Evolutionary conservation across 2,888 invertebrate species (phyloP).

Genomic region (Phyllotreta cruciferae): DNA sequence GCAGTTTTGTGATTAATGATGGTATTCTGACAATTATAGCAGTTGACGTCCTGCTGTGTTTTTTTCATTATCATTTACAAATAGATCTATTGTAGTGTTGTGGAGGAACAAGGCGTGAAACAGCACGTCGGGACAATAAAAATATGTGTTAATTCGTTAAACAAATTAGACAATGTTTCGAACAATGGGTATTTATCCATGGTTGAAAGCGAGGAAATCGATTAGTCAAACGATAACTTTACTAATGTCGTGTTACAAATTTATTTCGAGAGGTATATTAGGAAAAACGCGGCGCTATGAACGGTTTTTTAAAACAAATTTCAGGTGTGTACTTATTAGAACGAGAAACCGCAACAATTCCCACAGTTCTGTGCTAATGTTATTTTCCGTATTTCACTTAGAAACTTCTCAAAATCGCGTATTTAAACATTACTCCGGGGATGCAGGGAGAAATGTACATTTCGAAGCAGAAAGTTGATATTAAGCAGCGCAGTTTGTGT

Average conservation of each 20-base stretch:
- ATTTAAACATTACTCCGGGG: constrained; percentile 15
- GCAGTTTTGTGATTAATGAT: too few relatives aligned
- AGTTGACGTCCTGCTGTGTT: constrained; percentile 18
- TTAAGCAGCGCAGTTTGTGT: constrained; percentile 11
- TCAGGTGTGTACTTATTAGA: background rate
- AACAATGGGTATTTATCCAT: too few relatives aligned
- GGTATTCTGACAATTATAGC: background rate
- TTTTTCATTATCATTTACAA: constrained; percentile 13
- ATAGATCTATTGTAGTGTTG: constrained; percentile 21
- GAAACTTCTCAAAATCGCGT: constrained; percentile 14
- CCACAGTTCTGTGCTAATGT: constrained; percentile 6
- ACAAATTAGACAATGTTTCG: too few relatives aligned
- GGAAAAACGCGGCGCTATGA: too few relatives aligned
- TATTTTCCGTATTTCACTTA: constrained; percentile 16
- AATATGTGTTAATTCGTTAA: too few relatives aligned
- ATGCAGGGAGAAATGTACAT: constrained; percentile 1
- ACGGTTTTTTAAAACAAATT: too few relatives aligned
- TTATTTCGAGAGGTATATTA: too few relatives aligned
- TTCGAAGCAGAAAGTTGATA: constrained; percentile 14
- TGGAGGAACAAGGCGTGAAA: background rate
- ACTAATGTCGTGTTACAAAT: too few relatives aligned
- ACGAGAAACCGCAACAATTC: background rate
- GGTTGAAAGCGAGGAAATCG: too few relatives aligned
- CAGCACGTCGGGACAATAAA: too few relatives aligned
- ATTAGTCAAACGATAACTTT: too few relatives aligned